Evolutionary conservation across 2,888 invertebrate species (phyloP).

Genomic region (Tetheella fluctuosa): DNA sequence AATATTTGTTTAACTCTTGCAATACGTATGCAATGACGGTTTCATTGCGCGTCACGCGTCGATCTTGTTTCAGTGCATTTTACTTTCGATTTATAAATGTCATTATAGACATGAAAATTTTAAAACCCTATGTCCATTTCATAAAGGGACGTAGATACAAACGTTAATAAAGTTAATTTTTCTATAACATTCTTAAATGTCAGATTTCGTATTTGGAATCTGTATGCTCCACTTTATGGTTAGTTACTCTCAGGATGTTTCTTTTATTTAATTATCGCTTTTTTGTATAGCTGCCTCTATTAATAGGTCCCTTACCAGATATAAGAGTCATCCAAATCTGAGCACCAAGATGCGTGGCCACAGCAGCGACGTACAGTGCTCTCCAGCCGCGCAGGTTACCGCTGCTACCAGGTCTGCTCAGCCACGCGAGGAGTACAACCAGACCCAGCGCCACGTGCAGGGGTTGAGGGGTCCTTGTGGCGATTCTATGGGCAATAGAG

Average conservation of each 20-base stretch:
- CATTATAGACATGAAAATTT: too few relatives aligned
- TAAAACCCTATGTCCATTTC: too few relatives aligned
- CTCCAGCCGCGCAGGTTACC: conserved; percentile 73
- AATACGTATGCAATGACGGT: not conserved
- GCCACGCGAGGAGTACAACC: conserved; percentile 77
- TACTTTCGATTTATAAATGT: too few relatives aligned
- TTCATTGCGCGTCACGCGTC: not conserved
- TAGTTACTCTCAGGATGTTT: too few relatives aligned
- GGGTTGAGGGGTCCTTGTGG: conserved; percentile 90
- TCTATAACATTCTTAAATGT: too few relatives aligned
- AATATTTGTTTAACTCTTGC: conserved; percentile 1
- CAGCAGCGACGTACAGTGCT: conserved; percentile 90
- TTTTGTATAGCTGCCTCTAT: too few relatives aligned
- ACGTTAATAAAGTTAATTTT: too few relatives aligned
- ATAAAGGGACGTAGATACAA: too few relatives aligned
- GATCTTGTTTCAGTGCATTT: too few relatives aligned
- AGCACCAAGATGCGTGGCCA: conserved; percentile 92
- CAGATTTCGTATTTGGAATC: too few relatives aligned
- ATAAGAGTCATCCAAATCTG: conserved; percentile 98
- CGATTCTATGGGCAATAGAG: conserved; percentile 83
- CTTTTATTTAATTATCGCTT: too few relatives aligned
- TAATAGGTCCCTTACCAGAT: conserved; percentile 87
- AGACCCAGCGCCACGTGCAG: conserved; percentile 88
- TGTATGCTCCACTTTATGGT: too few relatives aligned
- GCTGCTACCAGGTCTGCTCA: conserved; percentile 56